Percentiles rank a stretch among this genome's conserved stretches.
phyloP scores from a whole-genome alignment of 1,140 invertebrate species.

The Lucilia sericata region DNA sequence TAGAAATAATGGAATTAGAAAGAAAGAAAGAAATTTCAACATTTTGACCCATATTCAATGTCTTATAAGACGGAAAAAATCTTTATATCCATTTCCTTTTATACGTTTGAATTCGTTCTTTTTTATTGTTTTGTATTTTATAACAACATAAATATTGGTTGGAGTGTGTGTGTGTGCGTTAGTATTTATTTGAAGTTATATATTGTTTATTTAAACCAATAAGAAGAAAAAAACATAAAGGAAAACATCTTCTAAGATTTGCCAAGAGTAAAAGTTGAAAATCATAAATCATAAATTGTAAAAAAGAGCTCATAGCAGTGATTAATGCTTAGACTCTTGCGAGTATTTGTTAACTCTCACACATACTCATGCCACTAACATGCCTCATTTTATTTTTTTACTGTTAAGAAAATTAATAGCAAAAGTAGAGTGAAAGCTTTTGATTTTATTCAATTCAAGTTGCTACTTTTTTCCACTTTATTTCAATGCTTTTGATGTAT shows the following conservation, averaged over 20 bases:
- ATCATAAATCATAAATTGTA: slow-evolving; percentile 15
- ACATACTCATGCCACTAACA: neutral
- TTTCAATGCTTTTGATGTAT: neutral
- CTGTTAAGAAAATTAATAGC: neutral
- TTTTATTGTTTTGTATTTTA: neutral
- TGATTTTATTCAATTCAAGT: neutral
- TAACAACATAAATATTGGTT: neutral
- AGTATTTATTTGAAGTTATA: neutral
- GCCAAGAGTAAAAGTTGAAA: neutral
- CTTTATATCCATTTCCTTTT: neutral
- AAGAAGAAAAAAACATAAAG: neutral
- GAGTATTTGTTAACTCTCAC: neutral
- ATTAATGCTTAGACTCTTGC: slow-evolving; percentile 6
- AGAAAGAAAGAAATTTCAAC: neutral
- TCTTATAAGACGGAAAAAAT: slow-evolving; percentile 26
- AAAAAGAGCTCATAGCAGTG: slow-evolving; percentile 4
- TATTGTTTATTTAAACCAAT: neutral
- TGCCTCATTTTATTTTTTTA: neutral
- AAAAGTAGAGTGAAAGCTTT: neutral
- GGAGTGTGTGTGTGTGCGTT: neutral
- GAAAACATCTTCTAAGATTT: neutral
- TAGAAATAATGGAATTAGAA: neutral
- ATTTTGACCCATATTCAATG: slow-evolving; percentile 16
- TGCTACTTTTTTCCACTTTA: neutral
- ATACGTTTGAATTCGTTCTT: neutral